Base-by-base conservation (phyloP, 2,888 invertebrate species). In the Trisateles emortualis region DNA sequence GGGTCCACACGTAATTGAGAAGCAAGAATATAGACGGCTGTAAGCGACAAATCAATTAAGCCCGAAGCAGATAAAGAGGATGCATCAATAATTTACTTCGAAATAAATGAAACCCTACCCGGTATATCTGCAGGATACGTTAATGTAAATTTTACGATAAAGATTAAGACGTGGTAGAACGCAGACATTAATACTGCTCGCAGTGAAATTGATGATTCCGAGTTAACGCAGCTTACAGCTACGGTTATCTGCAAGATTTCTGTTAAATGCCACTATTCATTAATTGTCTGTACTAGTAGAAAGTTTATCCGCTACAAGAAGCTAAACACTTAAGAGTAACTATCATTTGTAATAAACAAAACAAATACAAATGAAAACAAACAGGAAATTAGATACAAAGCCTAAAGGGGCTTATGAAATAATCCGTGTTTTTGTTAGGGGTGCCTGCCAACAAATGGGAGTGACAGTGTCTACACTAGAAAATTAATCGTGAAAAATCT, bases 401-500 rank as follows among this genome's bases (percentile, higher is more conserved):
- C 78, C 83, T 84, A 81, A 70, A 73, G 82, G 79, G 84, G 85
- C 86, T 90, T 86, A 87, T 66, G 68, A 76, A 77, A 79, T 92
- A 91, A 92, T 90, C 90, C 90, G 71, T 88, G 87, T 90, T 90
- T 90, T 87, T 86, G 88, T 90, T 83, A 82, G 88, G 90, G 90
- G 88, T 83, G 87, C 42, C 81, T 84, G 87, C 79, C 85, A 83
- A 84, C 90, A 88, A 91, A 90, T 92, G 90, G 84, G 79, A 89
- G 79, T 89, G 92, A 91, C 90, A 90, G 86, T 79, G 75, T 79
- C 79, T 84, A 79, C 83, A 83, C 81, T 81, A 85, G 83, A 86
- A 85, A 89, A 91, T 91, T 90, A 90, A 90, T 90, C 88, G 88
- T 87, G 90, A 88, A 91, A 90, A 91, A 90, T 90, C 87, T 86